phyloP scores from a whole-genome alignment of 2,888 invertebrate species.

The Camptogramma bilineatum region DNA sequence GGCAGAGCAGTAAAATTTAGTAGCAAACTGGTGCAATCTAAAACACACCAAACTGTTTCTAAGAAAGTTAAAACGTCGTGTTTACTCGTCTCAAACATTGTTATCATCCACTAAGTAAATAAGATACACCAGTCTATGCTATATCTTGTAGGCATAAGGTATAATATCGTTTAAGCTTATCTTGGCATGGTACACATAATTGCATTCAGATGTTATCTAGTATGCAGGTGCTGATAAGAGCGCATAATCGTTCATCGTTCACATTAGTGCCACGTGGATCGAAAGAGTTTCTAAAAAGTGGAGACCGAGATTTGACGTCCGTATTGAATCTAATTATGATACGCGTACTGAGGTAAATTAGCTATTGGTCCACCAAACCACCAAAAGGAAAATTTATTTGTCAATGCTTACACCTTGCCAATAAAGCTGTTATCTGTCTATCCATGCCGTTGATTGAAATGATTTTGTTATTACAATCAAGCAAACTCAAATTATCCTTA shows the following conservation, averaged over 20 bases:
- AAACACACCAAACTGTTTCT: constrained; percentile 2
- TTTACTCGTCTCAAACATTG: constrained; percentile 3
- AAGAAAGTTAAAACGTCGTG: constrained; percentile 8
- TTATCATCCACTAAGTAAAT: constrained; percentile 3
- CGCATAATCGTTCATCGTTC: constrained; percentile 25
- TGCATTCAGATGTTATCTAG: constrained; percentile 26
- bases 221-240: constrained; percentile 39
- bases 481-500: no score
- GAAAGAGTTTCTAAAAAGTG: constrained; percentile 3
- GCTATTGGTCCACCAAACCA: no score
- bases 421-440: no score
- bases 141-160: constrained; percentile 12
- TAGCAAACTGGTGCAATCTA: not conserved
- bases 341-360: no score
- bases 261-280: constrained; percentile 35
- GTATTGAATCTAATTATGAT: not conserved
- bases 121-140: not conserved
- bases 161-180: constrained; percentile 6
- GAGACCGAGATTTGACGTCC: not conserved
- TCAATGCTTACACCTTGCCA: no score
- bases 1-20: not conserved
- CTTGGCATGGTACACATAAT: constrained; percentile 7
- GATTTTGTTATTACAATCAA: no score
- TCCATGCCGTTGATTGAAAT: no score
- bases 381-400: not conserved